Base-by-base conservation (phyloP, 2,113 vertebrate species). In the Ibidorhyncha struthersii region DNA sequence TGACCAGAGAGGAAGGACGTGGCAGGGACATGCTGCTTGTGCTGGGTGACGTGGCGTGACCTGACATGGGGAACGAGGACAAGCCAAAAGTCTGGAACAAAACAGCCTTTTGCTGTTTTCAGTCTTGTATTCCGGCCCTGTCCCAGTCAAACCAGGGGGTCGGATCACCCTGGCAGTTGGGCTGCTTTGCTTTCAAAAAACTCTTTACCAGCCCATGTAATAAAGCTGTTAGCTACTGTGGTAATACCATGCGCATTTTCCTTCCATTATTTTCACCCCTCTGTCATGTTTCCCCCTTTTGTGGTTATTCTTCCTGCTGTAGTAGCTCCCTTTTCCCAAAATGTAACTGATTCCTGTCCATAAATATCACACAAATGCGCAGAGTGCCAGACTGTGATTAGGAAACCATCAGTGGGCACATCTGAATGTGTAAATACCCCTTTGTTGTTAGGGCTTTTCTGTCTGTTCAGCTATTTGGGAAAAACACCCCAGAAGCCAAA, bases 401-500 rank as follows among this genome's bases (percentile, higher is more conserved):
- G 85, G 70, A 91, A 84, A 47, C 55, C 85, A 79, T 94, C 52
- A 87, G 59, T 45, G 80, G 86, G 47, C 47, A 89, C 80, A 78
- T 89, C 86, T 89, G 73, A 95, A 81, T 84, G 81, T 86, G 47
- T 89, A 95, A 94, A 94, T 63, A 62, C 50, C 41, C 36, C 2
- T 8, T 80, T 74, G 67, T 85, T 86, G 30, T 85, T 38, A 69
- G 88, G 74, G 74, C 10, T 92, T 93, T 96, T 96, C 91, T 96
- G 86, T 95, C 50, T 82, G 50, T 67, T 96, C 95, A 95, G 93
- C 91, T 93, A n/a, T 86, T 90, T 86, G 55, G 72, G 65, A 92
- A 80, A 84, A 94, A 66, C 63, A 96, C 69, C 86, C 71, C 76
- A 96, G 83, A 94, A 94, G 94, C 86, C 86, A 96, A 83, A 96